Conservation (phyloP, 2,113 vertebrate genomes). For the Corythornis cristatus region DNA sequence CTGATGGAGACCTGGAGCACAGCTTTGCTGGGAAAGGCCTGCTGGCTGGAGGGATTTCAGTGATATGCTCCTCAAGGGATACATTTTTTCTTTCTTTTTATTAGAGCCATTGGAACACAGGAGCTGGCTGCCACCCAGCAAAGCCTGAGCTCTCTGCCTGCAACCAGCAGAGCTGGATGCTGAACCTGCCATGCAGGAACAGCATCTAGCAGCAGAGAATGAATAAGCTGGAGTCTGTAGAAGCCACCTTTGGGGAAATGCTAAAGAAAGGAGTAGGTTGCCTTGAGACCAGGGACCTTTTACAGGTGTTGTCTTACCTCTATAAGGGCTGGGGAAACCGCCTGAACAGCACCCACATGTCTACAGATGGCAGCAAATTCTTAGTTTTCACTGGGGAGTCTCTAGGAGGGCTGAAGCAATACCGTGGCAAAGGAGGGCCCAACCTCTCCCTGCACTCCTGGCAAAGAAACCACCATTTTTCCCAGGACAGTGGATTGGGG, state of each 20-base stretch:
- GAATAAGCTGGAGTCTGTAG: not conserved
- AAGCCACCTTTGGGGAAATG: slow-evolving; percentile 23
- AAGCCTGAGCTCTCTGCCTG: not conserved
- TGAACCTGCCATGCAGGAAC: rapidly evolving
- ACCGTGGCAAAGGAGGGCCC: not conserved
- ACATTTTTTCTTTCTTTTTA: not conserved
- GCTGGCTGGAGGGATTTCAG: not conserved
- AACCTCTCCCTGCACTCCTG: rapidly evolving
- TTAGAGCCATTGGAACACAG: not conserved
- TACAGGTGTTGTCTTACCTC: not conserved
- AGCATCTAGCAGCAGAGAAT: not conserved
- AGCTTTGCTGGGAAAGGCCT: not conserved
- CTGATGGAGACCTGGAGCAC: not conserved
- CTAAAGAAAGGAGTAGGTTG: not conserved
- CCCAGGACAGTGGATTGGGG: not conserved
- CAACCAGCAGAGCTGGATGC: not conserved
- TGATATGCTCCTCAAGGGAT: rapidly evolving
- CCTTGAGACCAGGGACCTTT: not conserved
- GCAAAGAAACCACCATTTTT: not conserved
- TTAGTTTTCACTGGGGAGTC: not conserved
- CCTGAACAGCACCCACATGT: slow-evolving; percentile 23
- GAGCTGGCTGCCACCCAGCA: not conserved
- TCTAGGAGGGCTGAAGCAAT: not conserved
- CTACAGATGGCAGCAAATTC: slow-evolving; percentile 67
- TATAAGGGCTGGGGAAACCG: not conserved